Base-by-base conservation (phyloP, 1,140 invertebrate genomes). In the Aphelenchoides fujianensis region DNA sequence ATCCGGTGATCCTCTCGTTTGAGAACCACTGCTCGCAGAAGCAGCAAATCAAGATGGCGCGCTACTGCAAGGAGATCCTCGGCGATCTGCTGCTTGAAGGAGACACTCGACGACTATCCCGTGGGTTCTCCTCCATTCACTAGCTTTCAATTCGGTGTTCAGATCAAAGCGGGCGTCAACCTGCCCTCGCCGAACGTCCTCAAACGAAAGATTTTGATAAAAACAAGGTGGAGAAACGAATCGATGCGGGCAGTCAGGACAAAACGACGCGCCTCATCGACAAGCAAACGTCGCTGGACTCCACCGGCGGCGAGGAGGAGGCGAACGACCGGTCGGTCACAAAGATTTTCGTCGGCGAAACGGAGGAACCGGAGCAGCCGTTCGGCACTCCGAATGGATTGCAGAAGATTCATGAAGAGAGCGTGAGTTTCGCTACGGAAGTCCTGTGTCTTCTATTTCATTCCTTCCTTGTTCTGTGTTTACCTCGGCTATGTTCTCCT, bases 1-100 rank as follows among this genome's bases (percentile, higher is more conserved):
- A 92, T 87, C 96, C 96, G n/a, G 89, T 98, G 0, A 97, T 98
- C 77, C 85, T 98, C 19, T 97, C 95, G 0, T 95, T 99, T 71
- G 96, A 99, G 87, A 95, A 99, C 84, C 97, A 98, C 84, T 98
- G 95, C 85, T 91, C 92, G 0, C 85, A 98, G 57, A 90, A 91
- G 3, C 95, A 98, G 82, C 96, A 98, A 85, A 88, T 93, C 62
- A 92, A 92, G 84, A 98, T 98, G 96, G 95, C 95, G 0, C 88
- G 88, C 70, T 89, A 90, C 2, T 91, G 97, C 86, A 84, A 88
- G 79, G 93, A 97, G 83, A 90, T 95, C 3, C 95, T 98, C 86
- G 93, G 94, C 12, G 86, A 86, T 87, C 31, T 80, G 28, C 35
- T 79, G n/a, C 2, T 36, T 80, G 2, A 80, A 41, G 9, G 76